Conservation (phyloP, 2,888 invertebrate genomes). For the Antitype chi region DNA sequence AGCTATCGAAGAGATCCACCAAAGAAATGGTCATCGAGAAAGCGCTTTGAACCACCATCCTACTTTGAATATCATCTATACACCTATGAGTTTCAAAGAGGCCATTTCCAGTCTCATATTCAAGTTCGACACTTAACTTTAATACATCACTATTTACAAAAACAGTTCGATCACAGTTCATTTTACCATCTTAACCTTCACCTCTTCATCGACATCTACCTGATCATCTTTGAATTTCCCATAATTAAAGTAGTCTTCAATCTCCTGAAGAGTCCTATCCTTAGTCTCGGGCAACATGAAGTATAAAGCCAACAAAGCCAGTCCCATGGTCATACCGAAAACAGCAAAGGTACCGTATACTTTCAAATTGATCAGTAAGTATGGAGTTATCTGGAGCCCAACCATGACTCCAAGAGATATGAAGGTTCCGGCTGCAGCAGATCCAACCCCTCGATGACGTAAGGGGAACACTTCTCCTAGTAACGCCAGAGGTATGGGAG, state of each 20-base stretch:
- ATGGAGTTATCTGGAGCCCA: conserved; percentile 74
- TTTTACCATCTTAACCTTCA: conserved; percentile 49
- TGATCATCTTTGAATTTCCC: conserved; percentile 50
- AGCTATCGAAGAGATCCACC: not conserved
- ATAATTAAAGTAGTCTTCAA: conserved; percentile 71
- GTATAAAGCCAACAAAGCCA: conserved; percentile 65
- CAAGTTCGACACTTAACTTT: conserved; percentile 2
- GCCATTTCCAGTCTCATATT: not conserved
- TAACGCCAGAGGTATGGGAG: conserved; percentile 79
- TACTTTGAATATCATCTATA: conserved; percentile 2
- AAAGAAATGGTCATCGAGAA: not conserved
- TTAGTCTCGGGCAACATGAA: conserved; percentile 75
- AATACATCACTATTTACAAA: conserved; percentile 4
- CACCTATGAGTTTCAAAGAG: not conserved
- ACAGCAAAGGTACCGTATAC: conserved; percentile 72
- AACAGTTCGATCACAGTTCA: conserved; percentile 4
- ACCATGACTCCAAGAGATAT: conserved; percentile 72
- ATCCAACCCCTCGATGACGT: conserved; percentile 76
- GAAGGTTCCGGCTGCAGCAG: conserved; percentile 70
- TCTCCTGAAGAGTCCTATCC: conserved; percentile 74
- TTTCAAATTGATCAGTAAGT: conserved; percentile 69
- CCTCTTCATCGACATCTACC: conserved; percentile 35
- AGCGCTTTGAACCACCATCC: not conserved
- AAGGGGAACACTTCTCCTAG: conserved; percentile 82
- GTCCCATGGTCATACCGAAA: conserved; percentile 57